A percentile compares a stretch with the other conserved stretches of the same genome.
These are phyloP conservation scores for Amphipyra tragopoginis DNA, from an alignment of 2,888 invertebrate genomes.

Conservation along the genomic window DNA sequence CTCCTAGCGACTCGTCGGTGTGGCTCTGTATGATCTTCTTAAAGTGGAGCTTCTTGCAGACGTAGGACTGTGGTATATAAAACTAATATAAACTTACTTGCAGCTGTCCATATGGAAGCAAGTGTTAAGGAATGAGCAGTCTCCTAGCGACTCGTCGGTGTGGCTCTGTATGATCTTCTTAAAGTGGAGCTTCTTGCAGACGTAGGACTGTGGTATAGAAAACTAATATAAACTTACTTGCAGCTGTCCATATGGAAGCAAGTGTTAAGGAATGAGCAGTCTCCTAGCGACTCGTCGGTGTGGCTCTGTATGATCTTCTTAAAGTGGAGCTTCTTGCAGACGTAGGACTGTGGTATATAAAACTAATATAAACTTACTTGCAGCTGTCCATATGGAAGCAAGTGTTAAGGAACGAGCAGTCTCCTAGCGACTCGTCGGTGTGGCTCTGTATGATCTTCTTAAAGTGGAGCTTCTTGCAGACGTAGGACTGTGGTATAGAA, in stretches of 20 bases:
- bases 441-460: slow-evolving; percentile 98
- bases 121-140: slow-evolving; percentile 99
- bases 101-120: slow-evolving; percentile 99
- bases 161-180: slow-evolving; percentile 98
- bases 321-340: slow-evolving; percentile 89
- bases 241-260: slow-evolving; percentile 99
- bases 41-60: slow-evolving; percentile 98
- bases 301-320: slow-evolving; percentile 98
- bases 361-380: slow-evolving; percentile 93
- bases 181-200: slow-evolving; percentile 91
- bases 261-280: no score
- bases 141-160: slow-evolving; percentile 98
- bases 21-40: no score
- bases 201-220: no score
- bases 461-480: slow-evolving; percentile 97
- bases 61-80: slow-evolving; percentile 39
- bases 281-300: slow-evolving; percentile 98
- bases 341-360: no score
- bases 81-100: slow-evolving; percentile 94
- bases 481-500: slow-evolving; percentile 54
- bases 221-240: slow-evolving; percentile 91
- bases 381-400: slow-evolving; percentile 99
- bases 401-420: slow-evolving; percentile 99
- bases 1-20: slow-evolving; percentile 97
- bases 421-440: slow-evolving; percentile 98